Evolutionary conservation across 1,140 invertebrate genomes (phyloP).

Genomic region (Leptonema lineaticorne): DNA sequence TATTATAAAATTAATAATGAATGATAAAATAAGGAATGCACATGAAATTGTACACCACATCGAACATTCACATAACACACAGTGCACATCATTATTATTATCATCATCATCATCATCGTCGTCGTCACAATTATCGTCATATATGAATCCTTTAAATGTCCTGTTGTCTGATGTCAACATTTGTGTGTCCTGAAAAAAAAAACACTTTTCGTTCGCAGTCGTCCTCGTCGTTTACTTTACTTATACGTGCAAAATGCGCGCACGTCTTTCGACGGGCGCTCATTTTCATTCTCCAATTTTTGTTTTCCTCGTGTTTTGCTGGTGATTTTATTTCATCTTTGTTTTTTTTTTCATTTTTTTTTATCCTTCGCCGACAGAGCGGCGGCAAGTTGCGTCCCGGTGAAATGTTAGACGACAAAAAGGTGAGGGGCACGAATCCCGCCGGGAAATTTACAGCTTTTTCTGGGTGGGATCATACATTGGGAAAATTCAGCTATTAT

Average conservation of each 20-base stretch:
- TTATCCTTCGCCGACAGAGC: conserved; percentile 33
- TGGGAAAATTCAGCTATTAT: conserved; percentile 8
- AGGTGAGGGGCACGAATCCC: conserved; percentile 67
- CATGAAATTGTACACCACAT: not conserved
- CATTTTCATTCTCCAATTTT: too few species aligned
- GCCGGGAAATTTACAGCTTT: conserved; percentile 13
- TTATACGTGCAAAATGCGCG: too few species aligned
- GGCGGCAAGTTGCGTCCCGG: conserved; percentile 82
- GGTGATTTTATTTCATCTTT: not conserved
- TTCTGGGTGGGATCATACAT: conserved; percentile 4
- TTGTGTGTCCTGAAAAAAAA: not conserved
- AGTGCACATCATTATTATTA: not conserved
- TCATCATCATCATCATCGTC: not conserved
- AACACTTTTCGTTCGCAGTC: not conserved
- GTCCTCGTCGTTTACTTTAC: not conserved
- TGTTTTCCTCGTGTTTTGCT: not conserved
- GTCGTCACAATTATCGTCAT: not conserved
- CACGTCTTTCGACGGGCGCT: too few species aligned
- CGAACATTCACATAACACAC: not conserved
- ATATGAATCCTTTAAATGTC: not conserved
- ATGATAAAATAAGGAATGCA: conserved; percentile 1
- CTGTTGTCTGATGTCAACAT: not conserved
- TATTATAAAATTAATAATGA: not conserved
- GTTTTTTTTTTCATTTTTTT: conserved; percentile 34
- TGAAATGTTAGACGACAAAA: conserved; percentile 88